These are phyloP conservation scores for Amblyraja radiata DNA, from an alignment of 2,797 vertebrate species.

Conservation along the genomic window DNA sequence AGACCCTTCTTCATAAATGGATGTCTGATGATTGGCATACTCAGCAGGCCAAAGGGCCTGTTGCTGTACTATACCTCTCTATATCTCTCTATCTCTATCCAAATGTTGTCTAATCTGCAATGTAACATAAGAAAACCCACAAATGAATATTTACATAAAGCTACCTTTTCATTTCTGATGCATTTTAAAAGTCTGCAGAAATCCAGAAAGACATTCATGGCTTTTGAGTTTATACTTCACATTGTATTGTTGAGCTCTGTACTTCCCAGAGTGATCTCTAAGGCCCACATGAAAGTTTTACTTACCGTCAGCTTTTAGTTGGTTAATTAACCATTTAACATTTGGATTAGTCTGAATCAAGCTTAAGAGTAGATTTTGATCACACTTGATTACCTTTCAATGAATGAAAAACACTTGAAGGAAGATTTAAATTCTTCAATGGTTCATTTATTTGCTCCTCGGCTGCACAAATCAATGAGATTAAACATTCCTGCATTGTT, in stretches of 20 bases:
- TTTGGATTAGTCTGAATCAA: constrained; percentile 39
- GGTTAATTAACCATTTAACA: constrained; percentile 35
- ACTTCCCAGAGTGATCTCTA: constrained; percentile 40
- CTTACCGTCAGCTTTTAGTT: neutral
- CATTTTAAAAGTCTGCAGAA: neutral
- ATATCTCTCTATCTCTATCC: neutral
- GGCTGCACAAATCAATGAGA: constrained; percentile 38
- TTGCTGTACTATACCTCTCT: too few relatives aligned
- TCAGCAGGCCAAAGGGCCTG: too few relatives aligned
- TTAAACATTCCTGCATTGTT: constrained; percentile 36
- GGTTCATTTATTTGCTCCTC: constrained; percentile 39
- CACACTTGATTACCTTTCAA: constrained; percentile 34
- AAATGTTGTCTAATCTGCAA: neutral
- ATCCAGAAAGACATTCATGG: neutral
- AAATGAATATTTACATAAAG: neutral
- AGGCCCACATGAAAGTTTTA: constrained; percentile 15
- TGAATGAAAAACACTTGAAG: constrained; percentile 42
- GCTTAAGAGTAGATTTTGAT: constrained; percentile 39
- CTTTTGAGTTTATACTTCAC: too few relatives aligned
- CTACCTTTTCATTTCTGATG: neutral
- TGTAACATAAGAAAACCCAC: neutral
- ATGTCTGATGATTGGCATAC: too few relatives aligned
- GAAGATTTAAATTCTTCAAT: constrained; percentile 38
- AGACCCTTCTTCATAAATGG: too few relatives aligned
- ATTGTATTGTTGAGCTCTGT: neutral